These are phyloP conservation scores for Ailuropoda melanoleuca DNA, from an alignment of 2,113 vertebrate genomes.

Conservation along the genomic window DNA sequence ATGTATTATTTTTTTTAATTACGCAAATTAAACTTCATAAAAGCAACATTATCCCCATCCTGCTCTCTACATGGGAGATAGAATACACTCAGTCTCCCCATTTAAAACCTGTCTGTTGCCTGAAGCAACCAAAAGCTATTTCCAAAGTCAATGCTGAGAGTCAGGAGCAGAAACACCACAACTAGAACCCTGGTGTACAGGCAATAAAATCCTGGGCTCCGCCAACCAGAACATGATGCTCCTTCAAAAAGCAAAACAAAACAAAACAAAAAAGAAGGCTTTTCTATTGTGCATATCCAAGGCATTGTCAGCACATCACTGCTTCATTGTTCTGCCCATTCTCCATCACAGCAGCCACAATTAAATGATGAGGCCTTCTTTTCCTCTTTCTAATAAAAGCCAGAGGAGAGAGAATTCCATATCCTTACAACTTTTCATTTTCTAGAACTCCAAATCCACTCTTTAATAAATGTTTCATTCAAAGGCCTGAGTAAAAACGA, in stretches of 20 bases:
- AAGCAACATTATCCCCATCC: not conserved
- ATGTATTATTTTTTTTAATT: not conserved
- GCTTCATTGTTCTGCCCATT: constrained; percentile 66
- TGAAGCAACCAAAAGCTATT: constrained; percentile 17
- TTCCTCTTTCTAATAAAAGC: constrained; percentile 29
- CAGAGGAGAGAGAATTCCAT: not conserved
- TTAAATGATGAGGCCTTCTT: constrained; percentile 47
- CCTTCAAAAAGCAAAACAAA: constrained; percentile 57
- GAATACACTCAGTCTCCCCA: not conserved
- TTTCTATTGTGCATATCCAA: constrained; percentile 64
- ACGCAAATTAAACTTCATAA: not conserved
- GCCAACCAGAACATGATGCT: constrained; percentile 65
- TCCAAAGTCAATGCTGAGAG: not conserved
- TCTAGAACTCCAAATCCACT: not conserved
- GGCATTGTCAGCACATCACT: constrained; percentile 67
- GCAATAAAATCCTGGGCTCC: constrained; percentile 12
- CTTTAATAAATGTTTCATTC: not conserved
- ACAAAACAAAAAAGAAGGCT: constrained; percentile 63
- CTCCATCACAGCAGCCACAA: not conserved
- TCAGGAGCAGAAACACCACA: not conserved
- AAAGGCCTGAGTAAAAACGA: not conserved
- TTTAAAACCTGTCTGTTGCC: not conserved
- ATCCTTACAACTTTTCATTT: not conserved
- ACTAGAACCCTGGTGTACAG: constrained; percentile 35
- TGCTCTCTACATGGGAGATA: not conserved